phyloP scores from a whole-genome alignment of 2,888 invertebrate species.

The Tuta absoluta region DNA sequence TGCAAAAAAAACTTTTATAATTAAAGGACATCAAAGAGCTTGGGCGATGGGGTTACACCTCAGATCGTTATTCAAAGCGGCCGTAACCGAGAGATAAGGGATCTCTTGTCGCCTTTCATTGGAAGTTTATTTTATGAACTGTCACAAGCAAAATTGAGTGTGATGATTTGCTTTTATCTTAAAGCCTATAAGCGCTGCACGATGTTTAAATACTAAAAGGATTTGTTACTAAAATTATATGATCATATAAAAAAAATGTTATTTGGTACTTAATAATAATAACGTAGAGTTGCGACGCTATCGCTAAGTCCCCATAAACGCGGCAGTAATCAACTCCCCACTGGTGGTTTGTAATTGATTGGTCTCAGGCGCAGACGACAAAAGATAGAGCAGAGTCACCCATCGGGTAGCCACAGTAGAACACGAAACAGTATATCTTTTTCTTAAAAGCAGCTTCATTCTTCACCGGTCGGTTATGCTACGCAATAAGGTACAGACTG shows the following conservation, averaged over 20 bases:
- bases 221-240: no score
- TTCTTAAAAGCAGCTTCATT: no score
- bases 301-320: slow-evolving; percentile 53
- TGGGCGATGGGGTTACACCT: slow-evolving; percentile 76
- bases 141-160: slow-evolving; percentile 55
- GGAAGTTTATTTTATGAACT: slow-evolving; percentile 71
- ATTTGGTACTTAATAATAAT: no score
- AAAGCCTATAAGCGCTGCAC: no score
- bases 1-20: slow-evolving; percentile 76
- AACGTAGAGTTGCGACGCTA: slow-evolving; percentile 32
- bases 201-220: no score
- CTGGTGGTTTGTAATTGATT: slow-evolving; percentile 70
- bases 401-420: background rate
- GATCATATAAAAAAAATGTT: no score
- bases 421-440: no score
- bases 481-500: no score
- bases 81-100: slow-evolving; percentile 73
- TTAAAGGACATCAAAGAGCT: slow-evolving; percentile 79
- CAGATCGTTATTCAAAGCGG: slow-evolving; percentile 76
- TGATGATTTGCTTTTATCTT: background rate
- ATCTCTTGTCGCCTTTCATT: slow-evolving; percentile 71
- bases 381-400: slow-evolving; percentile 62
- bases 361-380: slow-evolving; percentile 73
- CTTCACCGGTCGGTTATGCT: no score
- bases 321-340: slow-evolving; percentile 67